Percentiles rank a stretch among this genome's conserved stretches.
phyloP scores from a whole-genome alignment of 2,797 vertebrate genomes.

The Smutsia temminckii region DNA sequence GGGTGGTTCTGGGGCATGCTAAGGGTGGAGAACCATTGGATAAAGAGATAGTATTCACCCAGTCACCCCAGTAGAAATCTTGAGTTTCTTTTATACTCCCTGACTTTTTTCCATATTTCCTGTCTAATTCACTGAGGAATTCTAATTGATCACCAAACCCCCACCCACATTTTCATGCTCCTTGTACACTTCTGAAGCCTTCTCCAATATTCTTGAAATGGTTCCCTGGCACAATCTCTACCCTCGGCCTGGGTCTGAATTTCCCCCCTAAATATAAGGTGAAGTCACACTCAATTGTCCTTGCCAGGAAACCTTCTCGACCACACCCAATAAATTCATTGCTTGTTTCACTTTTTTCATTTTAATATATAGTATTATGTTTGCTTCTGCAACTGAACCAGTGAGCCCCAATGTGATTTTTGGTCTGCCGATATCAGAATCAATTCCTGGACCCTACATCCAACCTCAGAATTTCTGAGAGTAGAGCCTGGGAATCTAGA shows the following conservation, averaged over 20 bases:
- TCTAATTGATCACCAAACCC: not conserved
- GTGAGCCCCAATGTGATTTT: not conserved
- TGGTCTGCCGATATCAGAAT: not conserved
- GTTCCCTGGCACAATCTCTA: not conserved
- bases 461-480: not conserved
- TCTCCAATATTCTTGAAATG: not conserved
- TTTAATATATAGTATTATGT: not conserved
- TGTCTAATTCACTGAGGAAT: not conserved
- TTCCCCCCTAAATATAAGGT: not conserved
- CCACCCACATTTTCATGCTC: not conserved
- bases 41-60: not conserved
- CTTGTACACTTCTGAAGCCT: not conserved
- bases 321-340: not conserved
- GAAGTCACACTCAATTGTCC: not conserved
- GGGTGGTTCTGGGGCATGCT: not conserved
- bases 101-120: not conserved
- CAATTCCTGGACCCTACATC: not conserved
- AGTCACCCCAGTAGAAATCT: not conserved
- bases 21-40: not conserved
- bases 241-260: not conserved
- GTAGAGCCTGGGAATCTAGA: not conserved
- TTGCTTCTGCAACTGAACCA: not conserved
- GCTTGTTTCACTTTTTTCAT: not conserved
- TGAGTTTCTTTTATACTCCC: not conserved
- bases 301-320: not conserved